A percentile compares a stretch with the other conserved stretches of the same genome.
Conservation (phyloP, 1,140 invertebrate species). For the Ostrea denselamellosa region DNA sequence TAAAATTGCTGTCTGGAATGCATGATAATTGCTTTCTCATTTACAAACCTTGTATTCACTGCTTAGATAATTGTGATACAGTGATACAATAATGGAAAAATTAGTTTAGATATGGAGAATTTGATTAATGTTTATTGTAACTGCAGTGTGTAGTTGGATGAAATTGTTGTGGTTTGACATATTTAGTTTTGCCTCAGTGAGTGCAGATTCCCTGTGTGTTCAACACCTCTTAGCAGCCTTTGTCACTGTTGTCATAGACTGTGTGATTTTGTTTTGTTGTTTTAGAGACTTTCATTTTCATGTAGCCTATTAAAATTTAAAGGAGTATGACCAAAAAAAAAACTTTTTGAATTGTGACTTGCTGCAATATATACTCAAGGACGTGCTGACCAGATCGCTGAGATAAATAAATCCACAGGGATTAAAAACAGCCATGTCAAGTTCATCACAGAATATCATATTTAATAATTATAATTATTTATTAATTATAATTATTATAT, state of each 20-base stretch:
- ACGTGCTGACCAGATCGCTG: not conserved
- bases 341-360: not conserved
- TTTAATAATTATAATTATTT: no score
- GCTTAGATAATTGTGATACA: not conserved
- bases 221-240: not conserved
- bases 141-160: not conserved
- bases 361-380: not conserved
- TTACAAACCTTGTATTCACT: not conserved
- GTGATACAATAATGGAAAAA: not conserved
- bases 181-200: not conserved
- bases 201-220: not conserved
- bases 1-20: not conserved
- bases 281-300: not conserved
- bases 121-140: not conserved
- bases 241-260: constrained; percentile 26
- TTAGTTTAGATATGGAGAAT: not conserved
- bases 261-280: constrained; percentile 5
- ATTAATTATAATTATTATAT: no score
- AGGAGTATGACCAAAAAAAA: not conserved
- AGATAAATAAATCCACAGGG: no score
- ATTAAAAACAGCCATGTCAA: no score
- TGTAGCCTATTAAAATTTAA: not conserved
- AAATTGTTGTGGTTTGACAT: not conserved
- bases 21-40: not conserved
- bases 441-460: no score